Evolutionary conservation across 2,888 invertebrate genomes (phyloP).

Genomic region (Tiliacea citrago): DNA sequence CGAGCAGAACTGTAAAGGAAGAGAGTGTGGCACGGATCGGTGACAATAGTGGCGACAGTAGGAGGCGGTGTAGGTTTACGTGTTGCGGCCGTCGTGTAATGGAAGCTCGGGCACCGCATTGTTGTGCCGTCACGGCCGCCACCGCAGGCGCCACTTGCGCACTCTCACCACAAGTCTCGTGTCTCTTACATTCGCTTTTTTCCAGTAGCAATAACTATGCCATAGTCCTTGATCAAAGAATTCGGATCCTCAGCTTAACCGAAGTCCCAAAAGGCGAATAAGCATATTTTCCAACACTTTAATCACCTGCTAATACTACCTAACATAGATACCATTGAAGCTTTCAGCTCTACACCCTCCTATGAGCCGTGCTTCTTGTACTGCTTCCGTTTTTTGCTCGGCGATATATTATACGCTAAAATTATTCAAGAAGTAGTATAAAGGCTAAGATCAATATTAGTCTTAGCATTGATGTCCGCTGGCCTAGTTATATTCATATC

Average conservation of each 20-base stretch:
- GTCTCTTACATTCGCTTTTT: constrained; percentile 2
- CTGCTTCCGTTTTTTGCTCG: background rate
- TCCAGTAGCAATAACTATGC: constrained; percentile 1
- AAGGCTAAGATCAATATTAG: constrained; percentile 21
- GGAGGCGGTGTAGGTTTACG: constrained; percentile 78
- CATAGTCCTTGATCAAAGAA: background rate
- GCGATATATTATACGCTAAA: background rate
- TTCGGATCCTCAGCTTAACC: background rate
- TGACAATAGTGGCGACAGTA: constrained; percentile 68
- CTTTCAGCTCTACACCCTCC: background rate
- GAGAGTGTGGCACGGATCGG: constrained; percentile 59
- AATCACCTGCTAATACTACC: background rate
- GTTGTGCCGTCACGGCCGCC: constrained; percentile 73
- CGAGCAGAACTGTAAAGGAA: constrained; percentile 43
- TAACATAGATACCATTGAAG: background rate
- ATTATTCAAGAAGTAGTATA: constrained; percentile 8
- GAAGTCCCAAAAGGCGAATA: background rate
- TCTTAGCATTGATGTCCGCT: constrained; percentile 25
- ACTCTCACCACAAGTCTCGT: constrained; percentile 63
- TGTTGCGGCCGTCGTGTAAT: constrained; percentile 69
- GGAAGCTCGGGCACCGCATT: constrained; percentile 76
- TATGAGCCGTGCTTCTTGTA: background rate
- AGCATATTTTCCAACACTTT: background rate
- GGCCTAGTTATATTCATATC: constrained; percentile 38
- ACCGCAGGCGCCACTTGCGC: constrained; percentile 60